phyloP scores from a whole-genome alignment of 2,797 vertebrate species.

The Aplochiton taeniatus region DNA sequence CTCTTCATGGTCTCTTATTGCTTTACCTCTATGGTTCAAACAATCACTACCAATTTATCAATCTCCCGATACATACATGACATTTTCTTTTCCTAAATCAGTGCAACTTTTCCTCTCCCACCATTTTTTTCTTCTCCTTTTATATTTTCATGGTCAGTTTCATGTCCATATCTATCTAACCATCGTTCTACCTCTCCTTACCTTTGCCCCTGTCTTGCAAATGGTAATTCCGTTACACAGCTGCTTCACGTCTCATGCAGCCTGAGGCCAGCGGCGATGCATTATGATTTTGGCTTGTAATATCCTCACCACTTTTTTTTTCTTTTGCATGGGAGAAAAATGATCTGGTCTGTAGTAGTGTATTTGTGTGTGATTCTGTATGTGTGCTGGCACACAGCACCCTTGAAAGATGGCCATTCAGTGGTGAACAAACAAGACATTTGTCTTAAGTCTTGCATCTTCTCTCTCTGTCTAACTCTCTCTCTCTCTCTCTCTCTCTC shows the following conservation, averaged over 20 bases:
- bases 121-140: no score
- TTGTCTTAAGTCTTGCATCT: slow-evolving; percentile 76
- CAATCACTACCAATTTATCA: no score
- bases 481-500: no score
- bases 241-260: slow-evolving; percentile 57
- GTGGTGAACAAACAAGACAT: slow-evolving; percentile 76
- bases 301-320: slow-evolving; percentile 70
- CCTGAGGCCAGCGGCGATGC: slow-evolving; percentile 59
- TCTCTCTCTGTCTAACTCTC: slow-evolving; percentile 32
- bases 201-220: slow-evolving; percentile 43
- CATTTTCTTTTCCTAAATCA: no score
- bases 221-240: slow-evolving; percentile 61
- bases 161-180: slow-evolving; percentile 19
- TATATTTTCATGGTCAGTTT: no score
- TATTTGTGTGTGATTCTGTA: background rate
- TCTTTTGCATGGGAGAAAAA: slow-evolving; percentile 62
- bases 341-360: slow-evolving; percentile 43
- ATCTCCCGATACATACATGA: no score
- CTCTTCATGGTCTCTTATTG: slow-evolving; percentile 26
- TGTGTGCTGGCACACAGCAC: slow-evolving; percentile 52
- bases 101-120: no score
- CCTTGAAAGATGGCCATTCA: slow-evolving; percentile 72
- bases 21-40: no score
- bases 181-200: slow-evolving; percentile 19
- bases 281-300: slow-evolving; percentile 72